Evolutionary conservation across 1,140 invertebrate species (phyloP).

Genomic region (Drosophila setifemur): DNA sequence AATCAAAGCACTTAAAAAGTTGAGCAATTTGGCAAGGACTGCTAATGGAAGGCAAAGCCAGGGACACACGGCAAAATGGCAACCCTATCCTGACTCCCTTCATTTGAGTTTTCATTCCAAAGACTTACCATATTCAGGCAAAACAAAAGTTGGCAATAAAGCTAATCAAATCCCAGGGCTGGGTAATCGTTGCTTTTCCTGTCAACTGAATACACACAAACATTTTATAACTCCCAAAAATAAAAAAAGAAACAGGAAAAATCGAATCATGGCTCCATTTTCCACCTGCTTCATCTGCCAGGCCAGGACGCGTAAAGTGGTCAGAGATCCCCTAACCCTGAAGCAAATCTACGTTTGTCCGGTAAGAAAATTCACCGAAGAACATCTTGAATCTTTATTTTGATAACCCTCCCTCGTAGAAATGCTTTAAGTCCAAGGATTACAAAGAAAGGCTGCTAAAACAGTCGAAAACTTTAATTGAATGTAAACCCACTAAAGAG

Average conservation of each 20-base stretch:
- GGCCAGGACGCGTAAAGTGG: conserved; percentile 28
- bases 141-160: too few relatives aligned
- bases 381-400: neutral
- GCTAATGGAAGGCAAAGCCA: conserved; percentile 22
- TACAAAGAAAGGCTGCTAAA: neutral
- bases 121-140: neutral
- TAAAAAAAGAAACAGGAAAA: too few relatives aligned
- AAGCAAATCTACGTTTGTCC: conserved; percentile 46
- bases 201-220: too few relatives aligned
- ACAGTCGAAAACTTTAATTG: neutral
- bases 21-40: conserved; percentile 47
- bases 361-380: neutral
- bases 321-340: conserved; percentile 8
- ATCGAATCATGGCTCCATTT: conserved; percentile 61
- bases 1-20: conserved; percentile 64
- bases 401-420: neutral
- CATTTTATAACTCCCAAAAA: too few relatives aligned
- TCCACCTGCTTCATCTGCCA: conserved; percentile 33
- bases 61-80: too few relatives aligned
- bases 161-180: too few relatives aligned
- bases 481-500: neutral
- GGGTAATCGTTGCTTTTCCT: too few relatives aligned
- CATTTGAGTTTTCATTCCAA: neutral
- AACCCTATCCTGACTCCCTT: too few relatives aligned
- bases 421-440: conserved; percentile 1